A percentile compares a stretch with the other conserved stretches of the same genome.
Evolutionary conservation across 2,113 vertebrate genomes (phyloP).

Genomic region (Nettapus auritus): DNA sequence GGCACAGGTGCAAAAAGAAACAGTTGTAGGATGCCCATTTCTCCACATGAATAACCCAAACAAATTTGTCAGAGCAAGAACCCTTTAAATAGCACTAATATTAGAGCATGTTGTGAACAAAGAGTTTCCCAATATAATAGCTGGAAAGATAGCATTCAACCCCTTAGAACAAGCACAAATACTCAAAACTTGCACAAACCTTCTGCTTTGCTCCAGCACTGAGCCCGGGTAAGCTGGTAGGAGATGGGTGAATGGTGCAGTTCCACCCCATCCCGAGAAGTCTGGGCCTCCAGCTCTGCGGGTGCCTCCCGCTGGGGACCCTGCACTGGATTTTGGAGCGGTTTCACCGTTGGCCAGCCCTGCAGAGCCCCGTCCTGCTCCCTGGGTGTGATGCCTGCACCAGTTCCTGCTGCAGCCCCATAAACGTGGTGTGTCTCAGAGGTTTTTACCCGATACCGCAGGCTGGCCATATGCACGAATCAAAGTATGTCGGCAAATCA

Average conservation of each 20-base stretch:
- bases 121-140: not conserved
- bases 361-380: not conserved
- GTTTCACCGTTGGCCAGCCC: not conserved
- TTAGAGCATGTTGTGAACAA: constrained; percentile 3
- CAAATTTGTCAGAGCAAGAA: not conserved
- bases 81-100: not conserved
- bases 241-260: not conserved
- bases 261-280: accelerated
- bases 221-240: accelerated
- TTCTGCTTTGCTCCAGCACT: accelerated
- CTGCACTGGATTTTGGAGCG: not conserved
- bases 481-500: not conserved
- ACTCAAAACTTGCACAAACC: not conserved
- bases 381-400: no score
- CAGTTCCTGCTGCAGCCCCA: not conserved
- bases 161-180: not conserved
- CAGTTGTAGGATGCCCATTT: not conserved
- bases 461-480: not conserved
- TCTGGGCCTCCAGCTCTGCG: not conserved
- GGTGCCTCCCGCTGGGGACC: not conserved
- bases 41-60: not conserved
- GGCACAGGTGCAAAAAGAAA: not conserved
- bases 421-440: not conserved
- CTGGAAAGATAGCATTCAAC: not conserved
- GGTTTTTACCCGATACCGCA: not conserved